Evolutionary conservation across 2,888 invertebrate species (phyloP), one percentile per base, ranked within the genome.

Genomic region (Heteromyza rotundicornis): DNA sequence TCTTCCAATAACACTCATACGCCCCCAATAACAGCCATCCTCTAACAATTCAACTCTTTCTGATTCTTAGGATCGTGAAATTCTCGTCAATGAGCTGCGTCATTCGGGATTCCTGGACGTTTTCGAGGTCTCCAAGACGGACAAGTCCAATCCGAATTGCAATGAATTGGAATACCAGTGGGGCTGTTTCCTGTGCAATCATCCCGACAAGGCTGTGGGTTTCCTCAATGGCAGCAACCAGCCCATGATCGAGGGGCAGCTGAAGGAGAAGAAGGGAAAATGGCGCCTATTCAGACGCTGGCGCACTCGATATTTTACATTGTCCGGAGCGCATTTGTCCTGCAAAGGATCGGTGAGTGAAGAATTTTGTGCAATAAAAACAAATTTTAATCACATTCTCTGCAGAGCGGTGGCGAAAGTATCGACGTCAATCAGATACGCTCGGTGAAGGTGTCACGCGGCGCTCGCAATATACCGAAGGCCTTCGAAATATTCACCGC

Each of bases 401-500:
- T 64, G 1, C 16, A 94, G 94, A 91, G 92, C 79, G 92, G 92
- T 64, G 94, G 90, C 64, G 90, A 90, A 79, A 90, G 90, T 75
- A 93, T 97, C 70, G 95, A 96, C 81, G 90, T 97, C 16, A 93
- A 95, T 82, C 94, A 95, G 84, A 96, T 97, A 68, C 89, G 95
- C 14, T 95, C 94, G 36, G 96, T 97, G n/a, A 93, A 96, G 77
- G 96, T 96, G 12, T 92, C 95, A 1, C 87, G 94, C 55, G 92
- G 95, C 58, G 94, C 95, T 10, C 87, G 96, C 58, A 94, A 95
- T 84, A 95, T 96, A 74, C 96, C 96, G 20, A 95, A 95, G 82
- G 96, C 96, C 1, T 97, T 97, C 85, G 96, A 97, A 86, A 96
- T 97, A 74, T 97, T 96, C 85, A 96, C 96, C 0, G 92, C 92